These are phyloP conservation scores for Aporophyla lueneburgensis DNA, from an alignment of 2,888 invertebrate genomes.

Conservation along the genomic window DNA sequence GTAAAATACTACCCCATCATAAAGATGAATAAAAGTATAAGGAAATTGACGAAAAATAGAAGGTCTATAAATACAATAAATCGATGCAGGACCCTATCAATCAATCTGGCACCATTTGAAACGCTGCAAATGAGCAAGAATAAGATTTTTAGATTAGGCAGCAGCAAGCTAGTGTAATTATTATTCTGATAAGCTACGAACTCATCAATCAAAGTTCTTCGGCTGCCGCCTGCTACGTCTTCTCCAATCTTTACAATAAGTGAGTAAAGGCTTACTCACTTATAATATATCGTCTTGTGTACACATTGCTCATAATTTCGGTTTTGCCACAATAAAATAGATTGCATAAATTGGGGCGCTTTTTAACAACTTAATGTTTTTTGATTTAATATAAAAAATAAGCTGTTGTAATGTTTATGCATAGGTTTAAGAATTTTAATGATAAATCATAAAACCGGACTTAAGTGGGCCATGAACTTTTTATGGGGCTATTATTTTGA, in stretches of 20 bases:
- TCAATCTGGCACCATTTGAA: slow-evolving; percentile 62
- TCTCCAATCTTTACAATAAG: slow-evolving; percentile 64
- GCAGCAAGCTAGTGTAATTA: slow-evolving; percentile 68
- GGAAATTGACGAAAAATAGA: background rate
- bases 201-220: slow-evolving; percentile 78
- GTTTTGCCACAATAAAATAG: slow-evolving; percentile 34
- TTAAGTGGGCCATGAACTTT: slow-evolving; percentile 34
- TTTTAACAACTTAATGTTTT: slow-evolving; percentile 24
- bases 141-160: slow-evolving; percentile 68
- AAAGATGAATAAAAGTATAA: slow-evolving; percentile 19
- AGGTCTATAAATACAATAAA: slow-evolving; percentile 31
- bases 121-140: slow-evolving; percentile 61
- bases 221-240: slow-evolving; percentile 63
- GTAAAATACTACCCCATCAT: background rate
- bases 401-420: slow-evolving; percentile 6
- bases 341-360: slow-evolving; percentile 28
- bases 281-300: slow-evolving; percentile 48
- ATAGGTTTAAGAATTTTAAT: slow-evolving; percentile 26
- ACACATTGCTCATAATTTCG: slow-evolving; percentile 39
- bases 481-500: slow-evolving; percentile 38
- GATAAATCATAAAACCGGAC: slow-evolving; percentile 36
- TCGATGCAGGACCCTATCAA: slow-evolving; percentile 61
- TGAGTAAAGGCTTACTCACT: slow-evolving; percentile 60
- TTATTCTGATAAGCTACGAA: slow-evolving; percentile 69
- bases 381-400: slow-evolving; percentile 7